Percentiles rank a stretch among this genome's conserved stretches.
Conservation (phyloP, 2,888 invertebrate genomes). For the Hofmannophila pseudospretella region DNA sequence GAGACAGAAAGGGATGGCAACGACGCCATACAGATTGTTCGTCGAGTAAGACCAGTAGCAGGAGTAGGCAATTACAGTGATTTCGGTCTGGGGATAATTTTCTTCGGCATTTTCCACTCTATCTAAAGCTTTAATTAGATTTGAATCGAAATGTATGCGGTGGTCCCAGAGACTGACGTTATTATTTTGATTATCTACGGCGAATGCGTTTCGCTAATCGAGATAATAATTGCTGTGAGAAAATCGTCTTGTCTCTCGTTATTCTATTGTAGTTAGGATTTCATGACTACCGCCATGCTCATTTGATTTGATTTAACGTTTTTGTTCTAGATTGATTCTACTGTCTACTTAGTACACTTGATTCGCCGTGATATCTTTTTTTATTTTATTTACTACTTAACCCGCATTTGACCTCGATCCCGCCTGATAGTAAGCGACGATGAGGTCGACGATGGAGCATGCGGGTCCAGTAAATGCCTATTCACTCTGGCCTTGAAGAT, state of each 20-base stretch:
- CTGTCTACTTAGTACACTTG: too few species aligned
- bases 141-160: slow-evolving; percentile 66
- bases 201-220: slow-evolving; percentile 47
- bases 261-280: slow-evolving; percentile 4
- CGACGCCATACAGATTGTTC: slow-evolving; percentile 43
- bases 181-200: slow-evolving; percentile 62
- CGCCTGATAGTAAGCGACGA: too few species aligned
- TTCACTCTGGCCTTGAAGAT: too few species aligned
- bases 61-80: slow-evolving; percentile 51
- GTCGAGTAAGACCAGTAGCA: slow-evolving; percentile 67
- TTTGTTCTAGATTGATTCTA: too few species aligned
- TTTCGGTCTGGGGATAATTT: slow-evolving; percentile 52
- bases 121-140: slow-evolving; percentile 55
- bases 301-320: too few species aligned
- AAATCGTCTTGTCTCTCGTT: slow-evolving; percentile 7
- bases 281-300: slow-evolving; percentile 1
- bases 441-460: too few species aligned
- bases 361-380: too few species aligned
- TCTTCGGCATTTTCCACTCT: slow-evolving; percentile 52
- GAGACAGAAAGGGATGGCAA: slow-evolving; percentile 46
- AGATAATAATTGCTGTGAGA: slow-evolving; percentile 13
- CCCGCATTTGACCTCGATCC: too few species aligned
- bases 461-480: too few species aligned
- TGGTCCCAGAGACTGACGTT: slow-evolving; percentile 40
- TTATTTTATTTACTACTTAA: too few species aligned